A percentile compares a stretch with the other conserved stretches of the same genome.
phyloP scores from a whole-genome alignment of 2,888 invertebrate species.

The Anthrax anthrax region DNA sequence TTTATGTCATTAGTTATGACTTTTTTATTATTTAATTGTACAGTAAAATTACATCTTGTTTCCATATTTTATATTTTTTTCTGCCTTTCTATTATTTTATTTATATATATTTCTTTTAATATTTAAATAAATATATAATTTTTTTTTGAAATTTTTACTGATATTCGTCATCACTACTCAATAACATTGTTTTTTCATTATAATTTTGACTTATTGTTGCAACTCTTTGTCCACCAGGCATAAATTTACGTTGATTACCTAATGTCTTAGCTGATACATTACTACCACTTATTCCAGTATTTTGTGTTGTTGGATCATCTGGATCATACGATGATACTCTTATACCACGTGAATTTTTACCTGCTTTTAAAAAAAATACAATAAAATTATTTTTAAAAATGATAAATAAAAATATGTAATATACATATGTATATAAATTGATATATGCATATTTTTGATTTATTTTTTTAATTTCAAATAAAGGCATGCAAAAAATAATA shows the following conservation, averaged over 20 bases:
- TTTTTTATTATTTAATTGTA: no score
- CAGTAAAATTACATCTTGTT: no score
- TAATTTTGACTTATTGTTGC: slow-evolving; percentile 73
- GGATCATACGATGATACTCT: slow-evolving; percentile 53
- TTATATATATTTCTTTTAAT: background rate
- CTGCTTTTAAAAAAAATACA: slow-evolving; percentile 30
- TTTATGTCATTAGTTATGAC: no score
- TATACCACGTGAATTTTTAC: slow-evolving; percentile 50
- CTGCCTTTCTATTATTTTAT: no score
- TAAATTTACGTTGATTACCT: slow-evolving; percentile 38
- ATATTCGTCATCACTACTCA: slow-evolving; percentile 92
- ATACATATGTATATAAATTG: no score
- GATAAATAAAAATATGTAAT: no score
- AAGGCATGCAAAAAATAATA: no score
- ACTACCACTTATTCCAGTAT: slow-evolving; percentile 26
- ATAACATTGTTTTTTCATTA: slow-evolving; percentile 89
- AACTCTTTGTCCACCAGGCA: slow-evolving; percentile 54
- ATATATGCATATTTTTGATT: no score
- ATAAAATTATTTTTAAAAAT: no score
- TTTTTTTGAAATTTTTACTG: slow-evolving; percentile 37
- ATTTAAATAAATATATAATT: background rate
- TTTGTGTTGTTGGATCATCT: slow-evolving; percentile 42
- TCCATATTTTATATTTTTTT: no score
- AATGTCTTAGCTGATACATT: slow-evolving; percentile 35
- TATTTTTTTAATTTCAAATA: no score